Evolutionary conservation across 2,797 vertebrate species (phyloP).

Genomic region (Premnoplex brunnescens): DNA sequence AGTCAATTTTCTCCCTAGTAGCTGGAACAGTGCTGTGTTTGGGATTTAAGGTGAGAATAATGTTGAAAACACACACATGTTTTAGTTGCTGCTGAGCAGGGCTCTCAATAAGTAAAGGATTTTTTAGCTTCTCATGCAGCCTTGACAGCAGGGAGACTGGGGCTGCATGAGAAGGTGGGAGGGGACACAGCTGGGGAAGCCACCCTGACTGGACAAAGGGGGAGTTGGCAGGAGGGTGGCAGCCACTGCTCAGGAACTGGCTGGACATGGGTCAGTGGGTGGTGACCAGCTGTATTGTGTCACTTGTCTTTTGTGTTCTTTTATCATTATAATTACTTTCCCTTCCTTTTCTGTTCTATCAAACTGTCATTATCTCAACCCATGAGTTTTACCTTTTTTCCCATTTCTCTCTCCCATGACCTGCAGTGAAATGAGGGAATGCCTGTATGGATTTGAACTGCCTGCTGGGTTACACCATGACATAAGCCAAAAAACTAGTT

Average conservation of each 20-base stretch:
- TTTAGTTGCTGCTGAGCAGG: neutral
- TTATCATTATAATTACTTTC: neutral
- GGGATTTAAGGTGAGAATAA: neutral
- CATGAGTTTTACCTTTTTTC: neutral
- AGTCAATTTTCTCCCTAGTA: neutral
- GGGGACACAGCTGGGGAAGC: neutral
- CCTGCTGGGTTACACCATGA: neutral
- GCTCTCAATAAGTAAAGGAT: neutral
- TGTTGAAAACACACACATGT: neutral
- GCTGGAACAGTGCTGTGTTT: neutral
- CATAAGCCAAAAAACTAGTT: neutral
- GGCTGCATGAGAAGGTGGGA: neutral
- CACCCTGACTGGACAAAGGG: fast-evolving
- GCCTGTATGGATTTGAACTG: neutral
- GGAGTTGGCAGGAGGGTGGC: neutral
- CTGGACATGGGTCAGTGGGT: neutral
- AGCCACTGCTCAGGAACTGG: neutral
- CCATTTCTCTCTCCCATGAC: neutral
- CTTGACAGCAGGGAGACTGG: neutral
- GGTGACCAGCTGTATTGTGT: neutral
- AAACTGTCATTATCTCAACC: neutral
- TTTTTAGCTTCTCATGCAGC: neutral
- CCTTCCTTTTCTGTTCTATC: neutral
- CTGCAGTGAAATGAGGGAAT: neutral
- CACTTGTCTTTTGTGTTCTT: neutral